Evolutionary conservation across 35 echinoderm and acorn worm species (phyloP), one percentile per base, ranked within the genome.

Genomic region (Patiria miniata): DNA sequence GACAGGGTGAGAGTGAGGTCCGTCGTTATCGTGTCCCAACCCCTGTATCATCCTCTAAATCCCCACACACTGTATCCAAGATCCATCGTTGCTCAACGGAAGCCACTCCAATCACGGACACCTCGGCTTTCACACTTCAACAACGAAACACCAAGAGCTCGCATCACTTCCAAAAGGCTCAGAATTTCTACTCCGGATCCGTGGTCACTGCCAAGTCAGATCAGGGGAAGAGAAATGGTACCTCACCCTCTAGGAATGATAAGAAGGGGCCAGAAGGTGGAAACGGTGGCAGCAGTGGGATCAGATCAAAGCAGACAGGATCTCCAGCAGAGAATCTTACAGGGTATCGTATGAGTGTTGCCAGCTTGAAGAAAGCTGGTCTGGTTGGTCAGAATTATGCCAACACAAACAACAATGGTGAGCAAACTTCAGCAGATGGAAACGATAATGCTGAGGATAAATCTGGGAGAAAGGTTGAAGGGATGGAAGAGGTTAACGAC

Each of bases 71-170:
- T 8, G 68, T 84, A 50, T 18, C 84, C 26, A 97, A 93, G 58
- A 38, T 61, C 28, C 94, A 97, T 50, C 86, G 91, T 28, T 97
- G 86, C 34, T 78, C 39, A 34, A 90, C 87, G 1, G 90, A 97
- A 58, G 90, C 90, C 39, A 96, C 94, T 3, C 82, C 94, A 28
- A 97, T 97, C 58, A 86, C 94, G 39, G 90, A 97, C 52, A 78
- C 83, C 7, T 44, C 83, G 2, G 58, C 80, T 7, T 92, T 80
- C 60, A 80, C 81, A 53, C 83, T 81, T 29, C 77, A 86, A 14
- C 51, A 89, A 19, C 21, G 61, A 17, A 91, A 37, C 59, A 37
- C 76, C 28, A 56, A 85, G 4, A 93, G 87, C 58, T 90, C 90
- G 0, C 94, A 93, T 47, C 94, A 93, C 44, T 97, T 93, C 68